A percentile compares a stretch with the other conserved stretches of the same genome.
Evolutionary conservation across 2,797 vertebrate species (phyloP).

Genomic region (Onychomys leucogaster): DNA sequence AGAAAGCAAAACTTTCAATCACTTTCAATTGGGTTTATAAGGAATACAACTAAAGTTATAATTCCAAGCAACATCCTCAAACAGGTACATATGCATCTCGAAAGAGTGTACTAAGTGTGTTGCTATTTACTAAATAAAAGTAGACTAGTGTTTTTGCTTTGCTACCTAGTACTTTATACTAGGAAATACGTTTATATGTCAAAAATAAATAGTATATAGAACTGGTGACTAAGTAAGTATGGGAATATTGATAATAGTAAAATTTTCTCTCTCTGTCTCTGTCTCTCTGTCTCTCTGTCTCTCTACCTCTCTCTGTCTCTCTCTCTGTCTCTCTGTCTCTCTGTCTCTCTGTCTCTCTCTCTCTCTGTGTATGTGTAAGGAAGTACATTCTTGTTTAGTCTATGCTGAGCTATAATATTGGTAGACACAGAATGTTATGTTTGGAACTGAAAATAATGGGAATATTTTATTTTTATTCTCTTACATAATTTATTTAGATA

Average conservation of each 20-base stretch:
- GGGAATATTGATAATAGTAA: neutral
- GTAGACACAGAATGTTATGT: neutral
- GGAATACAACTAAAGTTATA: neutral
- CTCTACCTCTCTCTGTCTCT: no score
- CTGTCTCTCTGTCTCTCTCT: no score
- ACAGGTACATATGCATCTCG: constrained; percentile 6
- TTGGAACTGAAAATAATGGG: neutral
- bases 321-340: no score
- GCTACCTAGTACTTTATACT: neutral
- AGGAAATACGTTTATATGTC: neutral
- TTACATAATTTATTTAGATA: constrained; percentile 2
- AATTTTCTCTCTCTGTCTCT: no score
- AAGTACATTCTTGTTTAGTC: neutral
- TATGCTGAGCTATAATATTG: neutral
- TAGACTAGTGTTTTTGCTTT: neutral
- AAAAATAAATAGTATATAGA: constrained; percentile 40
- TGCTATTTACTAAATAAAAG: neutral
- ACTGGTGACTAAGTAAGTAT: neutral
- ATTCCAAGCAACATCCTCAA: constrained; percentile 27
- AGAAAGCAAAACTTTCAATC: neutral
- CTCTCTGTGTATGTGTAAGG: neutral
- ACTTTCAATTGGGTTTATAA: constrained; percentile 35
- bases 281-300: no score
- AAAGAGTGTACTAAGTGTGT: neutral
- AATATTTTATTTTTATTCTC: neutral